phyloP scores from a whole-genome alignment of 2,797 vertebrate genomes.

The Thaleichthys pacificus region DNA sequence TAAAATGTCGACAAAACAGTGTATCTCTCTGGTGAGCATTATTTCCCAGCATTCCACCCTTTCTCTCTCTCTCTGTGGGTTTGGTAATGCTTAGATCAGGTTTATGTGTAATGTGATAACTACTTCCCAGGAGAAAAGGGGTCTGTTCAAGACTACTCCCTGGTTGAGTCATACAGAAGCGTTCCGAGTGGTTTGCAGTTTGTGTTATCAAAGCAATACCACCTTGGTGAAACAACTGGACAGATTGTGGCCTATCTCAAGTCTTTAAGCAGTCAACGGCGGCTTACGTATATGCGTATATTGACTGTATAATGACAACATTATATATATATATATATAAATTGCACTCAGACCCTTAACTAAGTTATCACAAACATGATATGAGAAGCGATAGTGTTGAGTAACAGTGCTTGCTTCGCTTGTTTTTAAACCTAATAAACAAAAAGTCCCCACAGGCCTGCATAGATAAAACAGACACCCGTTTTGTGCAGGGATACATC shows the following conservation, averaged over 20 bases:
- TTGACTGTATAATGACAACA: too few species aligned
- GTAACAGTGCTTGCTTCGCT: background rate
- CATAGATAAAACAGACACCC: background rate
- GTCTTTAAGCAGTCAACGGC: background rate
- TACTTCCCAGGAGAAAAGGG: background rate
- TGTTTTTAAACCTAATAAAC: background rate
- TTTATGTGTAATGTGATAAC: conserved; percentile 6
- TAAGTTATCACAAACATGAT: conserved; percentile 1
- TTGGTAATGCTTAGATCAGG: background rate
- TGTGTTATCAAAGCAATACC: too few species aligned
- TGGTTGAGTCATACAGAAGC: too few species aligned
- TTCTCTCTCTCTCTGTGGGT: conserved; percentile 8
- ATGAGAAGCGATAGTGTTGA: too few species aligned
- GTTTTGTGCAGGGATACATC: background rate
- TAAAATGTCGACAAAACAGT: conserved; percentile 56
- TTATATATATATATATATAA: too few species aligned
- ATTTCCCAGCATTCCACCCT: conserved; percentile 2
- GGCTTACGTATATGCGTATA: too few species aligned
- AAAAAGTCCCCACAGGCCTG: background rate
- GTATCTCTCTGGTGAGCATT: conserved; percentile 34
- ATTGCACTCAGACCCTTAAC: conserved; percentile 9
- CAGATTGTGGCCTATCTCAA: background rate
- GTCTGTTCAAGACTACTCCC: background rate
- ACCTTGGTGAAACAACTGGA: too few species aligned
- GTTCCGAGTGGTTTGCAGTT: too few species aligned